Conservation (phyloP, 1,140 invertebrate genomes). For the Drosophila sproati region DNA sequence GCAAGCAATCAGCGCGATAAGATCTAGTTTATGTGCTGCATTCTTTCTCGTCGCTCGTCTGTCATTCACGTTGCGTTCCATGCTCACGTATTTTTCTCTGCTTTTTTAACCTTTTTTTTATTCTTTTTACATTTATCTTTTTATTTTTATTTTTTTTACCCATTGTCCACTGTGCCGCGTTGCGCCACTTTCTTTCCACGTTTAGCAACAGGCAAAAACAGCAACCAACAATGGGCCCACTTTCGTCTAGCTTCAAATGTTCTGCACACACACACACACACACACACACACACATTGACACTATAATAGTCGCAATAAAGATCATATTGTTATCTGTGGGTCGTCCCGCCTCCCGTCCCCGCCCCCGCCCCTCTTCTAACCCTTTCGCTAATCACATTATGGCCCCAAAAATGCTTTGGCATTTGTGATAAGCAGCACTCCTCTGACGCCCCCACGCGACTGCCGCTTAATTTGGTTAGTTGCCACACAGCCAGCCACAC, state of each 20-base stretch:
- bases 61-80: slow-evolving; percentile 24
- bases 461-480: too few relatives aligned
- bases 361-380: background rate
- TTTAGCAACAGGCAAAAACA: background rate
- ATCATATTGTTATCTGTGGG: slow-evolving; percentile 20
- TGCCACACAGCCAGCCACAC: background rate
- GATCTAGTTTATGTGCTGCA: slow-evolving; percentile 43
- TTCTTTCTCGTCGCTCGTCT: slow-evolving; percentile 13
- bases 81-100: slow-evolving; percentile 21
- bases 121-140: slow-evolving; percentile 1
- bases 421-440: slow-evolving; percentile 18
- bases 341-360: background rate
- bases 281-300: background rate
- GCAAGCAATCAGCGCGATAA: slow-evolving; percentile 25
- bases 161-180: slow-evolving; percentile 4
- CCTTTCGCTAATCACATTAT: slow-evolving; percentile 30
- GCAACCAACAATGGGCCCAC: slow-evolving; percentile 31
- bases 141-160: background rate
- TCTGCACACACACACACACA: background rate
- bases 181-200: slow-evolving; percentile 33
- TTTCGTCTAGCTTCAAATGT: slow-evolving; percentile 31
- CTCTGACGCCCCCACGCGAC: background rate
- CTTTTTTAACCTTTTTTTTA: slow-evolving; percentile 8
- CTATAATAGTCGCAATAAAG: slow-evolving; percentile 3
- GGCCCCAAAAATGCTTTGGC: slow-evolving; percentile 16